Evolutionary conservation across 2,113 vertebrate genomes (phyloP).

Genomic region (Indicator indicator): DNA sequence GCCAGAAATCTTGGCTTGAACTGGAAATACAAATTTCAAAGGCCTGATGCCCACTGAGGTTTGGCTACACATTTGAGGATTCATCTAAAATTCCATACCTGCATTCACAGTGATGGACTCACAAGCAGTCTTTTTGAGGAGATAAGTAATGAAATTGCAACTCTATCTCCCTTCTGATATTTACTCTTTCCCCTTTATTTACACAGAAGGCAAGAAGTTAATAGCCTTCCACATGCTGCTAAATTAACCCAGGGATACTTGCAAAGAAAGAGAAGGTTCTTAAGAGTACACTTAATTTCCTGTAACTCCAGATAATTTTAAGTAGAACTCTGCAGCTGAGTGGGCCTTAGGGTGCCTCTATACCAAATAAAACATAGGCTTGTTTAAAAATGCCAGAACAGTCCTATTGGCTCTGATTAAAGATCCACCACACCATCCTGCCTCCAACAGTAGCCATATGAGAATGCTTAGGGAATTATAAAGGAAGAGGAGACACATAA

Average conservation of each 20-base stretch:
- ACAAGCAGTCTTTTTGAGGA: neutral
- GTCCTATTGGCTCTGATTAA: neutral
- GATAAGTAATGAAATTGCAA: neutral
- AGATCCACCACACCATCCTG: neutral
- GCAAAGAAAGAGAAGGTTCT: conserved; percentile 33
- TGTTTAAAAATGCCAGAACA: conserved; percentile 16
- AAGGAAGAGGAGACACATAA: neutral
- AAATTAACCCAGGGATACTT: conserved; percentile 27
- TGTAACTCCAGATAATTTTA: neutral
- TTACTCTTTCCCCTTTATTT: conserved; percentile 6
- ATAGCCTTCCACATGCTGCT: neutral
- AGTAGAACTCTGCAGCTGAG: neutral
- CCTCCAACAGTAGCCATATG: neutral
- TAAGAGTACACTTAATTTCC: conserved; percentile 36
- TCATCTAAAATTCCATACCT: neutral
- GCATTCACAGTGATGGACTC: neutral
- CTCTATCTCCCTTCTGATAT: neutral
- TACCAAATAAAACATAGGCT: neutral
- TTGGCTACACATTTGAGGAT: neutral
- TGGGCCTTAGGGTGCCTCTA: neutral
- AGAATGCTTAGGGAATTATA: neutral
- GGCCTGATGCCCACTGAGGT: neutral
- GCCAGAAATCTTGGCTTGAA: neutral
- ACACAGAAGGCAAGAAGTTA: neutral
- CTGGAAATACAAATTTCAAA: neutral